Conservation (phyloP, 2,888 invertebrate genomes). For the Chrysolina americana region DNA sequence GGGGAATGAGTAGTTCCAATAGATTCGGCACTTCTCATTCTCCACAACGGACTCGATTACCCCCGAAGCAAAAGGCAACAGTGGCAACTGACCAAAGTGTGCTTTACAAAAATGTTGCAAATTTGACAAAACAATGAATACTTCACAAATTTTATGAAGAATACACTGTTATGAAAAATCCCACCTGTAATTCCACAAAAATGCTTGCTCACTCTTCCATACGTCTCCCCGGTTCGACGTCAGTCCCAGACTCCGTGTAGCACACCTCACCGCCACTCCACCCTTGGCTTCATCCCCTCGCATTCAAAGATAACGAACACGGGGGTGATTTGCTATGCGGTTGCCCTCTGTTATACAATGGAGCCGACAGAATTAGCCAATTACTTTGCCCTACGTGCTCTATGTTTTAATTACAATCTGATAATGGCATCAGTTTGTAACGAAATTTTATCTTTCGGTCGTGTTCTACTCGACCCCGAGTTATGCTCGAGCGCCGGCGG, state of each 20-base stretch:
- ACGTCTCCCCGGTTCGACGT: not conserved
- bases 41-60: too few species aligned
- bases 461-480: constrained; percentile 9
- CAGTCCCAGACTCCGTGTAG: not conserved
- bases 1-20: too few species aligned
- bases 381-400: constrained; percentile 67
- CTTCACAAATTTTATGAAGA: too few species aligned
- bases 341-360: constrained; percentile 70
- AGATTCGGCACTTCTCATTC: too few species aligned
- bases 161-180: too few species aligned
- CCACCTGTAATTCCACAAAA: too few species aligned
- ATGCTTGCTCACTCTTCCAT: not conserved
- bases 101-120: too few species aligned
- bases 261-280: not conserved
- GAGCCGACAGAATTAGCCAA: constrained; percentile 69
- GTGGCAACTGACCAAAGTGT: too few species aligned
- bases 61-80: too few species aligned
- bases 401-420: constrained; percentile 70
- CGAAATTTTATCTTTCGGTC: constrained; percentile 53
- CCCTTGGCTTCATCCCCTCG: constrained; percentile 28
- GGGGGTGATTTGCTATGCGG: constrained; percentile 69
- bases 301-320: constrained; percentile 62
- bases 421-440: constrained; percentile 63
- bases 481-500: not conserved
- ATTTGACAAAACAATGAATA: too few species aligned